Base-by-base conservation (phyloP, 2,888 invertebrate species). In the Acleris sparsana region DNA sequence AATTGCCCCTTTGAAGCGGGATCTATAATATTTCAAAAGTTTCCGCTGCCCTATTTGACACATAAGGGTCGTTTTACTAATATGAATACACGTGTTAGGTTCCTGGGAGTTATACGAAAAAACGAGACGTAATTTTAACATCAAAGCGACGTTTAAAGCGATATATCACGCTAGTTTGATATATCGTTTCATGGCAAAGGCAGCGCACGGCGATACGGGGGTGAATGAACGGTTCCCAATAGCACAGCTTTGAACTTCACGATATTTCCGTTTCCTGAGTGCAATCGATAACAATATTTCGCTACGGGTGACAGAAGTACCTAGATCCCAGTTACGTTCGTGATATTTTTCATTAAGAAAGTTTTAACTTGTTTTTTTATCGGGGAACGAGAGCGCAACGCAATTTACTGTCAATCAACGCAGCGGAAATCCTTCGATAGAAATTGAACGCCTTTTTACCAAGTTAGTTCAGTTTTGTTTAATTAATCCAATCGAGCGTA, bases 211-310 rank as follows among this genome's bases (percentile, higher is more conserved):
- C 25, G 57, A 16, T 57, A 46, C 57, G 58, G 67, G 71, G 73
- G 74, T 75, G 77, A 76, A 77, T 69, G 77, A 71, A 73, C 76
- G 69, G 70, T 70, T 63, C 68, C 73, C 74, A 75, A 76, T 75
- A 72, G 73, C 69, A 71, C 69, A 69, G 70, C 73, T 75, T 76
- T 75, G 77, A 83, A 82, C 77, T 79, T 81, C 76, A 76, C 77
- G 71, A 79, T 77, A 75, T 78, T 83, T 83, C 81, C 82, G 75
- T 72, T 83, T 79, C 79, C 79, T 75, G 72, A 72, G 72, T 74
- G 69, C 74, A 83, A 83, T 84, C 83, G 81, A 85, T 86, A 84
- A 82, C 78, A 82, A 82, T 83, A 82, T 82, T 80, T 72, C 70
- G 71, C 68, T 62, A 70, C 72, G 73, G 73, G 77, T 76, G 79